Conservation (phyloP, 2,113 vertebrate genomes). For the Aviceda subcristata region DNA sequence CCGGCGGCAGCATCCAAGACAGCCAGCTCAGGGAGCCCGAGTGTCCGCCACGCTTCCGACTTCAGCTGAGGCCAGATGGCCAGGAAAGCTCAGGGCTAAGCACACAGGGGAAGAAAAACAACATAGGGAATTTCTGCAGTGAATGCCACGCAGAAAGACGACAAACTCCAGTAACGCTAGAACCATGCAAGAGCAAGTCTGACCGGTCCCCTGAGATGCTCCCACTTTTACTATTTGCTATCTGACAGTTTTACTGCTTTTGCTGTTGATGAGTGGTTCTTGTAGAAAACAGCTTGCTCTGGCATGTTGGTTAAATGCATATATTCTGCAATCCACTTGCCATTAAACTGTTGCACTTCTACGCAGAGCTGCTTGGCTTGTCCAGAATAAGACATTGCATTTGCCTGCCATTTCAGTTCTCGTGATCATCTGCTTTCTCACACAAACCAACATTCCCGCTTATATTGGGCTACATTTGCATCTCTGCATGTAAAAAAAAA, state of each 20-base stretch:
- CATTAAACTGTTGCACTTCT: background rate
- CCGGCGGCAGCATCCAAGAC: background rate
- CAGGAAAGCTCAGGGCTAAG: background rate
- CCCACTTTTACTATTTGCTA: background rate
- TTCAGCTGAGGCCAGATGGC: background rate
- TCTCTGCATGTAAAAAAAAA: background rate
- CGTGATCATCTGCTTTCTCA: background rate
- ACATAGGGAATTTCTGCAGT: background rate
- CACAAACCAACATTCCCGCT: background rate
- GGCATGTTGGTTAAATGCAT: background rate
- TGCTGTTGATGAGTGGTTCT: background rate
- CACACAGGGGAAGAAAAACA: background rate
- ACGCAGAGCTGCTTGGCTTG: background rate
- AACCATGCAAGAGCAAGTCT: background rate
- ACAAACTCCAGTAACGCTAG: background rate
- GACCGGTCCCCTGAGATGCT: background rate
- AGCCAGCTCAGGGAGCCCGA: accelerated
- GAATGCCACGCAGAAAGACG: background rate
- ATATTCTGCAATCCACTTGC: background rate
- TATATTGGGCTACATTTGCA: background rate
- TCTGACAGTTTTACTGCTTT: background rate
- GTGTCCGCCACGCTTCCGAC: background rate
- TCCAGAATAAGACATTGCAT: background rate
- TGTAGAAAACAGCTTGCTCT: background rate
- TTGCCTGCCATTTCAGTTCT: background rate